Percentiles rank a stretch among this genome's conserved stretches.
phyloP scores from a whole-genome alignment of 1,140 invertebrate species.

The Ctenoplectra terminalis region DNA sequence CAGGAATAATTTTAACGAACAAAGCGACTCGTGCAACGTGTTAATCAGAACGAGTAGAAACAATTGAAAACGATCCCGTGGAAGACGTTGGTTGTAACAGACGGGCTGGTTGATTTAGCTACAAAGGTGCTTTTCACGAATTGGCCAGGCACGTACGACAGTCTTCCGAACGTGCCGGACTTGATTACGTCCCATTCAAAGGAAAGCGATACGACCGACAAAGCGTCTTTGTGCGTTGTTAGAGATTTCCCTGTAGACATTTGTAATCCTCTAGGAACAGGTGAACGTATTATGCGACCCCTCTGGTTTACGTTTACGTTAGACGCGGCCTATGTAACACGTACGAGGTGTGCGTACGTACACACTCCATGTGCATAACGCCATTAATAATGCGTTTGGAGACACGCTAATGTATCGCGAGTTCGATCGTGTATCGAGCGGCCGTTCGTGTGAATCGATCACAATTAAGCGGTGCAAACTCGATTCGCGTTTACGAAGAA shows the following conservation, averaged over 20 bases:
- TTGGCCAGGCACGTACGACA: slow-evolving; percentile 45
- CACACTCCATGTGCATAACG: background rate
- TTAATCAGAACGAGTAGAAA: background rate
- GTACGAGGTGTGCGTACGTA: background rate
- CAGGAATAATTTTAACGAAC: background rate
- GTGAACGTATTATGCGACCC: slow-evolving; percentile 29
- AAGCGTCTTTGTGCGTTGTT: slow-evolving; percentile 40
- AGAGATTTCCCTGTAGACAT: slow-evolving; percentile 34
- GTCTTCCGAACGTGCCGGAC: slow-evolving; percentile 59
- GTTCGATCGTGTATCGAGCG: slow-evolving; percentile 4
- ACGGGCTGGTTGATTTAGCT: slow-evolving; percentile 37
- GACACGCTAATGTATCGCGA: background rate
- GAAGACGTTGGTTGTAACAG: background rate
- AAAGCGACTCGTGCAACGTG: no score
- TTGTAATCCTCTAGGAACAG: slow-evolving; percentile 41
- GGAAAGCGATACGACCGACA: slow-evolving; percentile 64
- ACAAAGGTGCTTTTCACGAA: slow-evolving; percentile 58
- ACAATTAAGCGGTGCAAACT: background rate
- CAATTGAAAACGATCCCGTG: background rate
- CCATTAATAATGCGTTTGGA: slow-evolving; percentile 28
- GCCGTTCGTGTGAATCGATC: background rate
- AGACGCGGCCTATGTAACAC: slow-evolving; percentile 6
- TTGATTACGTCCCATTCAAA: slow-evolving; percentile 66
- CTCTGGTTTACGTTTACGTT: slow-evolving; percentile 1
- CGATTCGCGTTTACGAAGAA: background rate